These are phyloP conservation scores for Acrocephalus kingi DNA, from an alignment of 2,113 vertebrate genomes.

Conservation along the genomic window DNA sequence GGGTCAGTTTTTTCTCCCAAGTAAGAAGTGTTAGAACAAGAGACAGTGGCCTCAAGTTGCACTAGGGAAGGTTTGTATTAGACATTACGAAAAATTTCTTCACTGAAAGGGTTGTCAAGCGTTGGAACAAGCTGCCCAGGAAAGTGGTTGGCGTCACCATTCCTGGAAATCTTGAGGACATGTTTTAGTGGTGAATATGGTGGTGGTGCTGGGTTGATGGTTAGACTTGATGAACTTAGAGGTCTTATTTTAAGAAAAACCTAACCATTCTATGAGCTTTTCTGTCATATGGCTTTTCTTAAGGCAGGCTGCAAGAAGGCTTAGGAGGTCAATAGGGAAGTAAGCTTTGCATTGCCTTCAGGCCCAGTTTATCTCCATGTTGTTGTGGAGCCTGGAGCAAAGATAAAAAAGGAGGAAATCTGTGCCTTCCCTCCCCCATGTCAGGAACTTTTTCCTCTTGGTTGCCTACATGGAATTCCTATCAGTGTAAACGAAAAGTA, in stretches of 20 bases:
- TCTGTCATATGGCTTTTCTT: not conserved
- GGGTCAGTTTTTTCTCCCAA: not conserved
- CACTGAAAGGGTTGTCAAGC: not conserved
- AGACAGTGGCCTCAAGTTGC: not conserved
- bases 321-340: not conserved
- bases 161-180: not conserved
- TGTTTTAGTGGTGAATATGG: not conserved
- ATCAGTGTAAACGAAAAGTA: not conserved
- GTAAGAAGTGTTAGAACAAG: not conserved
- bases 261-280: not conserved
- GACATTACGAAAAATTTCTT: not conserved
- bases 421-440: not conserved
- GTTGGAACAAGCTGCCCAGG: not conserved
- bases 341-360: not conserved
- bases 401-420: not conserved
- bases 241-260: not conserved
- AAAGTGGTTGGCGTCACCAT: not conserved
- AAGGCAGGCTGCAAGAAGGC: not conserved
- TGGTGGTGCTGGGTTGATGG: not conserved
- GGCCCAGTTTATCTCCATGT: not conserved
- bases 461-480: constrained; percentile 33
- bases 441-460: not conserved
- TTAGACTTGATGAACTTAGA: not conserved
- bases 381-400: not conserved
- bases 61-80: not conserved